Evolutionary conservation across 1,140 invertebrate genomes (phyloP).

Genomic region (Riptortus pedestris): DNA sequence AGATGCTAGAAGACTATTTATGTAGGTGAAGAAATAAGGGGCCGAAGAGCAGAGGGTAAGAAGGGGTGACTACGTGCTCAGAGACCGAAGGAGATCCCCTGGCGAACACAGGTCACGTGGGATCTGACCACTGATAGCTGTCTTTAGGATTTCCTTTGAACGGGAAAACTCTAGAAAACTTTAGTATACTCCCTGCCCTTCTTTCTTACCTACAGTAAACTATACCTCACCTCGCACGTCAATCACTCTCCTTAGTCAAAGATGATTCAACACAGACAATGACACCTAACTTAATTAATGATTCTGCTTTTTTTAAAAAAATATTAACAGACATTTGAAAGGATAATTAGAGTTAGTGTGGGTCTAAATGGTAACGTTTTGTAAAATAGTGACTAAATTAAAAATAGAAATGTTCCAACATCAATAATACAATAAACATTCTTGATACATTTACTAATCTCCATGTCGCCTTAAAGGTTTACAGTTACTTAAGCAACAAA

Average conservation of each 20-base stretch:
- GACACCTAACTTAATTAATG: not conserved
- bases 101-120: conserved; percentile 9
- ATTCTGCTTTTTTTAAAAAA: no score
- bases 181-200: not conserved
- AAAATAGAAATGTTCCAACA: no score
- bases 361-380: no score
- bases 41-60: no score
- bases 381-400: no score
- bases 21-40: no score
- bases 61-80: not conserved
- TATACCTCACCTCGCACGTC: not conserved
- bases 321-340: no score
- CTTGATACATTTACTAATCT: no score
- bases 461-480: no score
- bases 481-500: no score
- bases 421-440: no score
- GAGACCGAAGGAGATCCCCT: not conserved
- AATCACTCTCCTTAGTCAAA: not conserved
- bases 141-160: conserved; percentile 12
- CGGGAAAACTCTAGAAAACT: not conserved
- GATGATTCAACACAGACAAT: not conserved
- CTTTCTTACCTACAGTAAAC: not conserved
- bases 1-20: no score
- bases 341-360: not conserved
- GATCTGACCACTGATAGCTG: not conserved